phyloP scores from a whole-genome alignment of 2,888 invertebrate species.

The Aelia acuminata region DNA sequence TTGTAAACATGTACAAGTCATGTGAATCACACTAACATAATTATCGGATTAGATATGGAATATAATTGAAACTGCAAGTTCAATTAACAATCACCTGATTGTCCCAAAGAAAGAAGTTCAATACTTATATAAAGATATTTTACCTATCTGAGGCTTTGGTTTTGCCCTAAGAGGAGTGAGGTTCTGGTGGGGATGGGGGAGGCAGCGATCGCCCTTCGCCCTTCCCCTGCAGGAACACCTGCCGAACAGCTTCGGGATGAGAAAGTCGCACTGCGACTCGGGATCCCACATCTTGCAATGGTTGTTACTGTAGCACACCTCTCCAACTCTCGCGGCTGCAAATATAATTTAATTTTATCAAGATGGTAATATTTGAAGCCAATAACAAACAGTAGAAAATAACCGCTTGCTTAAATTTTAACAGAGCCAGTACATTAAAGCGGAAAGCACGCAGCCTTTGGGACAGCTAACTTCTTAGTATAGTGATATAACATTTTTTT shows the following conservation, averaged over 20 bases:
- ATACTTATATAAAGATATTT: background rate
- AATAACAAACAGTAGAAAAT: background rate
- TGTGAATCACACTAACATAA: too few species aligned
- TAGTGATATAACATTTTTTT: too few species aligned
- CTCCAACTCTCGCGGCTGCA: constrained; percentile 88
- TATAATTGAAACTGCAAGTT: too few species aligned
- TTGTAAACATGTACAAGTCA: too few species aligned
- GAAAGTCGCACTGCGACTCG: constrained; percentile 89
- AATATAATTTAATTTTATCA: constrained; percentile 66
- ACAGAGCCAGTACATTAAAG: too few species aligned
- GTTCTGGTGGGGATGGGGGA: constrained; percentile 67
- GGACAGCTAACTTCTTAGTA: too few species aligned
- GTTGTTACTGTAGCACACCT: constrained; percentile 90
- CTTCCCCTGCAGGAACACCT: constrained; percentile 83
- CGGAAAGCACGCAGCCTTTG: too few species aligned
- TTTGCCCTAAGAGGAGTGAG: constrained; percentile 58
- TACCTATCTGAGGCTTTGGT: constrained; percentile 58
- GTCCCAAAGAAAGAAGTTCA: too few species aligned
- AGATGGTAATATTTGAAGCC: background rate
- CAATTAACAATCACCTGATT: too few species aligned
- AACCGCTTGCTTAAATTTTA: too few species aligned
- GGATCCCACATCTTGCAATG: constrained; percentile 89
- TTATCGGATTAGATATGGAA: too few species aligned
- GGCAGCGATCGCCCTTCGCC: constrained; percentile 70
- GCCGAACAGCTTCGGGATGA: constrained; percentile 90